Evolutionary conservation across 2,797 vertebrate species (phyloP), one percentile per base, ranked within the genome.

Genomic region (Hirundo rustica): DNA sequence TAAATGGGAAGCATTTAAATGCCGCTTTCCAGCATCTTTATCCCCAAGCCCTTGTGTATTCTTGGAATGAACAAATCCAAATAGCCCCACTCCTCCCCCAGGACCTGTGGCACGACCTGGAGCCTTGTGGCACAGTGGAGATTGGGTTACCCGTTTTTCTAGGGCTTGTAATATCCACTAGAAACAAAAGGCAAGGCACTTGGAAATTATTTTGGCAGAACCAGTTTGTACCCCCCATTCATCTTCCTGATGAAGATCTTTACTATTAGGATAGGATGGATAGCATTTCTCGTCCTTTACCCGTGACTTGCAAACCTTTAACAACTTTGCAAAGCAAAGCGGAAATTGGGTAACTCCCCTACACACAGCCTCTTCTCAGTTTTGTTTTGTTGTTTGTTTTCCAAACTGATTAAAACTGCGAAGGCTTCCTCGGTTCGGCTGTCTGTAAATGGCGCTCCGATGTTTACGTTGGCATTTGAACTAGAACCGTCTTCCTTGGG

Each of bases 381-480:
- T 68, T 45, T 32, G 26, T 32, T 61, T 64, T 29, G 30, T 45
- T 75, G 6, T 65, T 77, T 93, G 57, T 75, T 91, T 87, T 32
- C 29, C 47, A 61, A 78, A n/a, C 60, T 61, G 87, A 87, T 71
- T 82, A 48, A 32, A 91, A 42, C 42, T 9, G 9, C 0, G 7
- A 88, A 75, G 72, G 62, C 75, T 45, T 26, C 20, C 51, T 26
- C 16, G 11, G n/a, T 53, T 88, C 7, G 5, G 29, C 85, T 71
- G 42, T 19, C 84, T 64, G 74, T 42, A 57, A 85, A 44, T 58
- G 22, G 9, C 50, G 75, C 16, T 53, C 9, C 0, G 22, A 10
- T 62, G 85, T 79, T 89, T 91, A 21, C 2, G 4, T 44, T 92
- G 92, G 77, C 91, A 75, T 95, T 95, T 79, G 91, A 91, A 86